A percentile compares a stretch with the other conserved stretches of the same genome.
These are phyloP conservation scores for Eucidaris tribuloides DNA, from an alignment of 35 echinoderm and acorn worm genomes.

Conservation along the genomic window DNA sequence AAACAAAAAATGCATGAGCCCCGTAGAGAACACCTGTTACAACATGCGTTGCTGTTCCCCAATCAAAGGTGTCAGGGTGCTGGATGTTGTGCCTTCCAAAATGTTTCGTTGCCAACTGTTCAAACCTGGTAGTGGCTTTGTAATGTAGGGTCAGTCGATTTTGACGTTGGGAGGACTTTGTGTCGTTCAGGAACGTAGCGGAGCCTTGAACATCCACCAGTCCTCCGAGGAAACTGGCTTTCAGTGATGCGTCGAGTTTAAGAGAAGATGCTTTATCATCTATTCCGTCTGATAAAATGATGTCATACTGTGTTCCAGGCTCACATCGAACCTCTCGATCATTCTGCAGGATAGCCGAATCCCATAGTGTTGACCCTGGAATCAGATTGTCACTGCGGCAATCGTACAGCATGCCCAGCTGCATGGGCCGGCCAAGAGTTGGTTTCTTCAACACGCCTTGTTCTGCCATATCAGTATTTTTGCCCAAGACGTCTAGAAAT, in stretches of 20 bases:
- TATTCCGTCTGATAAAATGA: conserved; percentile 3
- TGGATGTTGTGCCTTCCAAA: conserved; percentile 27
- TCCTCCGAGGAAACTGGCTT: conserved; percentile 29
- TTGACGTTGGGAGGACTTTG: not conserved
- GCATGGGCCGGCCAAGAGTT: conserved; percentile 20
- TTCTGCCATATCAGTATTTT: no score
- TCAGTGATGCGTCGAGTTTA: conserved; percentile 6
- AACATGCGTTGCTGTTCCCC: conserved; percentile 43
- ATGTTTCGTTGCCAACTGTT: conserved; percentile 35
- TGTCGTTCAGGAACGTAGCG: conserved; percentile 23
- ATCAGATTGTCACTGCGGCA: conserved; percentile 36
- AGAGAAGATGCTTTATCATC: conserved; percentile 35
- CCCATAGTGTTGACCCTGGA: conserved; percentile 36
- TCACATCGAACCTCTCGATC: not conserved
- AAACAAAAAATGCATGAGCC: conserved; percentile 39
- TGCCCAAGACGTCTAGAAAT: no score
- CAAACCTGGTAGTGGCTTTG: conserved; percentile 32
- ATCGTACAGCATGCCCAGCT: conserved; percentile 51
- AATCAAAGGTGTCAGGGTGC: conserved; percentile 34
- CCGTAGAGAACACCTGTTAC: conserved; percentile 45
- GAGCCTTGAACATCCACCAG: conserved; percentile 18
- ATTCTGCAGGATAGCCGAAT: not conserved
- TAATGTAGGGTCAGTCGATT: conserved; percentile 20
- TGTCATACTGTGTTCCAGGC: not conserved
- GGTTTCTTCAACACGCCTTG: not conserved